Evolutionary conservation across 2,113 vertebrate species (phyloP).

Genomic region (Hipposideros armiger): DNA sequence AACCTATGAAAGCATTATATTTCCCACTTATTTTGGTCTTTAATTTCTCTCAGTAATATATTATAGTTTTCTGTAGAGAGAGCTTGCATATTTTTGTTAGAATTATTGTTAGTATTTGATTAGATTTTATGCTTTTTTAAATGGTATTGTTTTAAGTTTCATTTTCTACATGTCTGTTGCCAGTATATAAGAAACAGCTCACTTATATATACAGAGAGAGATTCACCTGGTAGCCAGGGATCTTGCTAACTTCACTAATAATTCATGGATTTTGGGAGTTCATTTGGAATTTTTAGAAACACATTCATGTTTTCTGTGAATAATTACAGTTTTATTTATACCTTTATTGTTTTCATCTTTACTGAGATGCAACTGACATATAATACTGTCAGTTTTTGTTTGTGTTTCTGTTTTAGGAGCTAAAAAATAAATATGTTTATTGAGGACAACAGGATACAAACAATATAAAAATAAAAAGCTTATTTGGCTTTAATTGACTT

Average conservation of each 20-base stretch:
- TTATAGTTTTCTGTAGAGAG: neutral
- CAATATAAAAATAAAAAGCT: too few relatives aligned
- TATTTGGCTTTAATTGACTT: too few relatives aligned
- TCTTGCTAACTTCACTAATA: neutral
- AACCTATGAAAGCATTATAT: neutral
- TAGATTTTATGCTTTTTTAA: neutral
- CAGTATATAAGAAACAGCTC: neutral
- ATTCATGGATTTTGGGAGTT: neutral
- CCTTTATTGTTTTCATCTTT: neutral
- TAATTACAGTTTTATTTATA: slow-evolving; percentile 25
- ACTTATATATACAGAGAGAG: neutral
- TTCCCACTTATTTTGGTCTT: neutral
- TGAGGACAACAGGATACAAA: too few relatives aligned
- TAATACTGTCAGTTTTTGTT: neutral
- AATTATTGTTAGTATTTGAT: neutral
- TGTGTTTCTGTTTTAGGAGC: too few relatives aligned
- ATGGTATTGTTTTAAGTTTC: neutral
- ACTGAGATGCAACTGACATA: neutral
- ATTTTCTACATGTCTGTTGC: slow-evolving; percentile 11
- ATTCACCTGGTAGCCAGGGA: neutral
- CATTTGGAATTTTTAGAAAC: neutral
- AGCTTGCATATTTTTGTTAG: neutral
- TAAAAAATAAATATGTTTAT: too few relatives aligned
- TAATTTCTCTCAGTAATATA: neutral
- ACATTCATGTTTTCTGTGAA: neutral